These are phyloP conservation scores for Halichoerus grypus DNA, from an alignment of 2,113 vertebrate genomes.

Conservation along the genomic window DNA sequence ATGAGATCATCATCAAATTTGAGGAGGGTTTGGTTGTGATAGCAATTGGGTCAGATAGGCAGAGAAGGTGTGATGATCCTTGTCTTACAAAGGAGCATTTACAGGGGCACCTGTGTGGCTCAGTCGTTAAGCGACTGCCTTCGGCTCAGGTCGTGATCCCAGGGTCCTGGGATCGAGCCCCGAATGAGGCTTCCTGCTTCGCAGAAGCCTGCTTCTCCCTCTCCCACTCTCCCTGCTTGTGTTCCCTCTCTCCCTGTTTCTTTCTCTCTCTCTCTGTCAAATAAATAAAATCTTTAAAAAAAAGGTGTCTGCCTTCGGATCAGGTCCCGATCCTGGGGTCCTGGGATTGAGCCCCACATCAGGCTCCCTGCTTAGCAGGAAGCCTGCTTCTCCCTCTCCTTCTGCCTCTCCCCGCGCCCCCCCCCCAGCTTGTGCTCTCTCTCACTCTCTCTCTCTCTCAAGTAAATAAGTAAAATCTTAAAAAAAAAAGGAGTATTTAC, in stretches of 20 bases:
- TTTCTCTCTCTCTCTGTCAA: no score
- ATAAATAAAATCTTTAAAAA: not conserved
- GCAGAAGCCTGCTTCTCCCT: no score
- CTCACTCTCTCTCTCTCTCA: no score
- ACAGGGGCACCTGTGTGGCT: not conserved
- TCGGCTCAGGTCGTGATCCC: not conserved
- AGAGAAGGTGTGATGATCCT: not conserved
- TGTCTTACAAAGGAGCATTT: not conserved
- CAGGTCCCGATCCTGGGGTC: not conserved
- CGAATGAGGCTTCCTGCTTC: not conserved
- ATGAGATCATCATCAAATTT: not conserved
- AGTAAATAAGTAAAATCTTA: no score
- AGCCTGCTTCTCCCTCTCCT: no score
- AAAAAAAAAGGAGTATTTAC: not conserved
- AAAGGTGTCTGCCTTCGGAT: not conserved
- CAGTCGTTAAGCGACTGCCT: not conserved
- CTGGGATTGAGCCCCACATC: not conserved
- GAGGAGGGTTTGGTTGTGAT: not conserved
- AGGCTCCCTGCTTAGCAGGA: not conserved
- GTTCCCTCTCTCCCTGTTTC: no score
- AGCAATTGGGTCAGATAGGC: not conserved
- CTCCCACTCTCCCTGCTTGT: no score
- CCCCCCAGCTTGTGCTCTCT: no score
- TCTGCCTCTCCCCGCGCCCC: no score
- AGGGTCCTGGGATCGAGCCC: not conserved